These are phyloP conservation scores for Metopia argyrocephala DNA, from an alignment of 2,888 invertebrate species.

Conservation along the genomic window DNA sequence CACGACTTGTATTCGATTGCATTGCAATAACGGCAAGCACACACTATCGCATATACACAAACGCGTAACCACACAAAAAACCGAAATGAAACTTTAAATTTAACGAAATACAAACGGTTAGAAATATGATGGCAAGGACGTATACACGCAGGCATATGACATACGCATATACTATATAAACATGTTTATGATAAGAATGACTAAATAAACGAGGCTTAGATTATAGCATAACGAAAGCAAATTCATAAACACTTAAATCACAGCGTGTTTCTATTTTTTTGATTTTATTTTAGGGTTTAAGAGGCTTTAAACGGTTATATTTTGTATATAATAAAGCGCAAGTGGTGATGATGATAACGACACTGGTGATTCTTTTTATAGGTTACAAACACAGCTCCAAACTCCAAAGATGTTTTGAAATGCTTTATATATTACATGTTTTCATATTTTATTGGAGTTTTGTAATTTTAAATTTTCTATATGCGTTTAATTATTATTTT, in stretches of 20 bases:
- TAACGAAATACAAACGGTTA: not conserved
- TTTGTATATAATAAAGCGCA: not conserved
- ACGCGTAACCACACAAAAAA: slow-evolving; percentile 16
- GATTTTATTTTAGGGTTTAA: not conserved
- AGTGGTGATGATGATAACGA: not conserved
- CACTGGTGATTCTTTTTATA: too few species aligned
- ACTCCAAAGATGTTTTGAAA: not conserved
- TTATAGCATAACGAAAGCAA: not conserved
- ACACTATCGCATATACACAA: not conserved
- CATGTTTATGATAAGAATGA: not conserved
- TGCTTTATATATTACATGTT: too few species aligned
- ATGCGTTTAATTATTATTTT: too few species aligned
- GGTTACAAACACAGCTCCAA: not conserved
- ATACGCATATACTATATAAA: not conserved
- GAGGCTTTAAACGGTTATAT: not conserved
- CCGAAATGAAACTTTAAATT: not conserved
- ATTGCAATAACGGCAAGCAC: slow-evolving; percentile 66
- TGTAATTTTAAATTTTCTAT: too few species aligned
- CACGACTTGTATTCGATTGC: slow-evolving; percentile 74
- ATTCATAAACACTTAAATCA: not conserved
- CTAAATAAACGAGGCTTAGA: not conserved
- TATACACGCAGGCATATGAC: not conserved
- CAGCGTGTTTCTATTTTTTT: not conserved
- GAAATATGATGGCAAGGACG: not conserved
- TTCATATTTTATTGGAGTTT: too few species aligned